These are phyloP conservation scores for Copidosoma aretas DNA, from an alignment of 2,888 invertebrate genomes.

Conservation along the genomic window DNA sequence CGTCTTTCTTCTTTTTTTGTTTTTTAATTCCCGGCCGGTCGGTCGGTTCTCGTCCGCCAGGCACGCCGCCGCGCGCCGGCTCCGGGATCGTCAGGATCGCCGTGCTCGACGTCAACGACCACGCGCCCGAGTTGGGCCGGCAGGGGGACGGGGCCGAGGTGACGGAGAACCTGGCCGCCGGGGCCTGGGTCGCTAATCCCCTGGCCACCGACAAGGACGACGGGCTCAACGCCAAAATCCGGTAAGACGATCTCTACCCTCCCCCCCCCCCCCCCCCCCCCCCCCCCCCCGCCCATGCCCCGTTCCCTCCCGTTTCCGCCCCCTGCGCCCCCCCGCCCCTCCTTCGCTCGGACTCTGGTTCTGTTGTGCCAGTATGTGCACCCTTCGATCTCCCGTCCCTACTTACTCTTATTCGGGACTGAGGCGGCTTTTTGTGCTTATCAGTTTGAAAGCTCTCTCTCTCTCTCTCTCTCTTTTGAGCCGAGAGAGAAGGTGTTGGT, in stretches of 20 bases:
- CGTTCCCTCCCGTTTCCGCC: too few species aligned
- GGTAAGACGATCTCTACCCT: slow-evolving; percentile 60
- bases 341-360: too few species aligned
- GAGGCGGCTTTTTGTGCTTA: too few species aligned
- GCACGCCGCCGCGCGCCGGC: slow-evolving; percentile 90
- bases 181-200: slow-evolving; percentile 79
- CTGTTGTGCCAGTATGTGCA: too few species aligned
- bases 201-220: slow-evolving; percentile 82
- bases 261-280: not conserved
- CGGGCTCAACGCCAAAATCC: slow-evolving; percentile 85
- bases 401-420: too few species aligned
- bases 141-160: slow-evolving; percentile 81
- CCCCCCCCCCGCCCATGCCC: not conserved
- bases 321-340: too few species aligned
- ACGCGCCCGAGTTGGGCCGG: slow-evolving; percentile 85
- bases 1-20: not conserved
- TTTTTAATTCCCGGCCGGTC: not conserved
- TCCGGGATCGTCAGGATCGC: slow-evolving; percentile 88
- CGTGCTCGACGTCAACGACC: slow-evolving; percentile 94
- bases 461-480: too few species aligned
- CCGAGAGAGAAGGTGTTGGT: too few species aligned
- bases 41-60: slow-evolving; percentile 62
- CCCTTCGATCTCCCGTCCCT: too few species aligned
- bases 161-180: slow-evolving; percentile 81
- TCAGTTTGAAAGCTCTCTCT: too few species aligned